Evolutionary conservation across 2,797 vertebrate species (phyloP), one percentile per base, ranked within the genome.

Genomic region (Gorsachius magnificus): DNA sequence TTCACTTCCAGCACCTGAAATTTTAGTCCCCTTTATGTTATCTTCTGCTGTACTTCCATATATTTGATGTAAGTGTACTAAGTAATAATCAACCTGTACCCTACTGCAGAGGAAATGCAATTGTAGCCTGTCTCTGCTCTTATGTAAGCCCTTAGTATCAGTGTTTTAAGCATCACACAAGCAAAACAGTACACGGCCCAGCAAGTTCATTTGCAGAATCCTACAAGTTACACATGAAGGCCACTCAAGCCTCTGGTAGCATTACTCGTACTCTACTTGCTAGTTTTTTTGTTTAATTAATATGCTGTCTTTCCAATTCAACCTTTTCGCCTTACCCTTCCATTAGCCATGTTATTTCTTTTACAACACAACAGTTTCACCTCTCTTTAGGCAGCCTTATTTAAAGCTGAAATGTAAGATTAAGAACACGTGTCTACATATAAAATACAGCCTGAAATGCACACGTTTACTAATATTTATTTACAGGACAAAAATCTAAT

Each of bases 381-480:
- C 4, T 63, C 35, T 41, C 12, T 22, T 89, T 13, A 64, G 35
- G 24, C 41, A 70, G 28, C 66, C 48, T 61, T 13, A 77, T 11
- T 79, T 53, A 28, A 45, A 91, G 26, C 36, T 56, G 43, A 22
- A 92, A 50, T 1, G 3, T 1, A 45, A 20, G 11, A 50, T n/a
- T 84, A 25, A 84, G 58, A 21, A 7, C 51, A 24, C 5, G 19
- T 26, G 19, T 26, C 36, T 20, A 15, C 13, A 26, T 3, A 35
- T 2, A 41, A 74, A 74, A 45, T 1, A 56, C 1, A 43, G 6
- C n/a, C 57, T 5, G 7, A 68, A 63, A 64, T 0, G 16, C 28
- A 35, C n/a, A 5, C 2, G 0, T 31, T 36, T 11, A 28, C 33
- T 16, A 14, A 1, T 5, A 12, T 6, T 13, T 35, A 63, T 16